These are phyloP conservation scores for Asobara japonica DNA, from an alignment of 1,140 invertebrate species.

Conservation along the genomic window DNA sequence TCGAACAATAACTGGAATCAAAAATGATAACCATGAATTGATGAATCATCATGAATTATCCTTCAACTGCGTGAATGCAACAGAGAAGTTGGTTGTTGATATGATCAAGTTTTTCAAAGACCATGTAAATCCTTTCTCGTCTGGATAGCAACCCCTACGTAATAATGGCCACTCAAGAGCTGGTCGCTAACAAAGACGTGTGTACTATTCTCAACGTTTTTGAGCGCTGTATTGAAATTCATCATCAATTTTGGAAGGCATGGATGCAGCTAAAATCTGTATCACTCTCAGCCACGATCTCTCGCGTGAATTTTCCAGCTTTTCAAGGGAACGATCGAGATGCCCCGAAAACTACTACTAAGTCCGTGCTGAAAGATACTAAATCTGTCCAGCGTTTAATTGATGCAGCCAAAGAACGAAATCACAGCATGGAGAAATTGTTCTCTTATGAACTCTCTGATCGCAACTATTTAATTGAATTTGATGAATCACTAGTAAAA, in stretches of 20 bases:
- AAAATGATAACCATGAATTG: constrained; percentile 26
- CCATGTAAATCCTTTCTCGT: constrained; percentile 8
- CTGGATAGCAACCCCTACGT: background rate
- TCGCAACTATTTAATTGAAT: background rate
- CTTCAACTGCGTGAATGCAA: background rate
- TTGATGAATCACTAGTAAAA: background rate
- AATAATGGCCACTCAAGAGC: background rate
- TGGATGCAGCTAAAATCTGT: no score
- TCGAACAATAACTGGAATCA: background rate
- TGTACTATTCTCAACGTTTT: background rate
- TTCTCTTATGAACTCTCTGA: constrained; percentile 17
- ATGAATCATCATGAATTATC: background rate
- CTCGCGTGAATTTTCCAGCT: background rate
- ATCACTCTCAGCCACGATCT: background rate
- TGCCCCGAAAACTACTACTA: background rate
- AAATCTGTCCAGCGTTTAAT: constrained; percentile 5
- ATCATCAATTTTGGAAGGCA: no score
- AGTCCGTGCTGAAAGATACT: background rate
- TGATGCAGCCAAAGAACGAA: constrained; percentile 21
- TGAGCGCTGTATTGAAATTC: no score
- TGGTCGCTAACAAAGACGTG: background rate
- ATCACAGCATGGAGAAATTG: constrained; percentile 3
- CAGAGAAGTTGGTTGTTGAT: constrained; percentile 3
- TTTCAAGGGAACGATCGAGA: background rate
- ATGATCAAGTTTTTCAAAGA: constrained; percentile 2